Evolutionary conservation across 2,113 vertebrate species (phyloP).

Genomic region (Xiphophorus couchianus): DNA sequence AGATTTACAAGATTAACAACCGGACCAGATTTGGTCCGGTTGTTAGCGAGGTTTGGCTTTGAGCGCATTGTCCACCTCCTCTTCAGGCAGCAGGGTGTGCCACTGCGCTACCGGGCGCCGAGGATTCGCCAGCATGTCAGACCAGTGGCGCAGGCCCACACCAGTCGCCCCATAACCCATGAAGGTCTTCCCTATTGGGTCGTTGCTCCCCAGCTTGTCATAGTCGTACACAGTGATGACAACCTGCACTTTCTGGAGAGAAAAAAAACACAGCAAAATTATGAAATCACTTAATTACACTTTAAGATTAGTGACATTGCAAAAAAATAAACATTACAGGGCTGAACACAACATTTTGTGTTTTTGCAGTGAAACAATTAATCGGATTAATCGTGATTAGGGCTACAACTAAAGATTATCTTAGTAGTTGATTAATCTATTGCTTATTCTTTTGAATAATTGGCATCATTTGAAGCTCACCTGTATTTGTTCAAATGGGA

Average conservation of each 20-base stretch:
- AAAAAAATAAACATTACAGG: not conserved
- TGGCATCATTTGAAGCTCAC: conserved; percentile 56
- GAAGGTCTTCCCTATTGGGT: conserved; percentile 83
- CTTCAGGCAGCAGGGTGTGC: conserved; percentile 84
- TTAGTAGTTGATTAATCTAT: no score
- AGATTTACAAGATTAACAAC: no score
- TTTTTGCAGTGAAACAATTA: no score
- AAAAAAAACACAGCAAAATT: not conserved
- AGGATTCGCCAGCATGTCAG: conserved; percentile 87
- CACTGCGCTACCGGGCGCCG: conserved; percentile 86
- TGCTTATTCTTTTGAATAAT: no score
- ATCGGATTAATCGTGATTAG: no score
- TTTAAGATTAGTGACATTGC: not conserved
- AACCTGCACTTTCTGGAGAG: conserved; percentile 81
- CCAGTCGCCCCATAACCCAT: conserved; percentile 85
- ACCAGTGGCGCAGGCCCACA: conserved; percentile 85
- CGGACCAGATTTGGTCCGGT: fast-evolving
- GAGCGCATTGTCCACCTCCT: conserved; percentile 81
- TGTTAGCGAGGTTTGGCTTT: conserved; percentile 81
- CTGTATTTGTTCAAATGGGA: conserved; percentile 92
- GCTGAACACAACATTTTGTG: no score
- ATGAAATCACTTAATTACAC: not conserved
- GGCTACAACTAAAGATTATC: no score
- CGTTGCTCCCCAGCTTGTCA: conserved; percentile 84
- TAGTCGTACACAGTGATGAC: conserved; percentile 81